Conservation (phyloP, 2,888 invertebrate genomes). For the Cremastinae sp. region DNA sequence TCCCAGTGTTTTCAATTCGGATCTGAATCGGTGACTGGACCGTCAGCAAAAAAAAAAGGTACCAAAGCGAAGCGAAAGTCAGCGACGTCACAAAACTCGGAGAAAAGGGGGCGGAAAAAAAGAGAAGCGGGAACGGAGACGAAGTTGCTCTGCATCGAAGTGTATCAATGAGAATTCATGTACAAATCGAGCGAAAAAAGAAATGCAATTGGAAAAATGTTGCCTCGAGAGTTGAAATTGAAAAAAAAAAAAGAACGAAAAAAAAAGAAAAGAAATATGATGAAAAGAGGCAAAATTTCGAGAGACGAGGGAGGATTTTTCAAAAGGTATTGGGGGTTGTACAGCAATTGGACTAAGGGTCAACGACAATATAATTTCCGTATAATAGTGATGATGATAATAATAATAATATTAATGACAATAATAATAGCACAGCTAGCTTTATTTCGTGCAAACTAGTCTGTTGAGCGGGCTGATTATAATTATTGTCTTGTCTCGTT, state of each 20-base stretch:
- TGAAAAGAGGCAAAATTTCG: conserved; percentile 2
- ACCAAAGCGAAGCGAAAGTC: too few species aligned
- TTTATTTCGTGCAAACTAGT: conserved; percentile 65
- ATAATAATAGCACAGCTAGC: conserved; percentile 60
- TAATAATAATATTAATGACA: too few species aligned
- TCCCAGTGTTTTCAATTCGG: background rate
- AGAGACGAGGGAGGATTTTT: conserved; percentile 5
- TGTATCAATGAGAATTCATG: too few species aligned
- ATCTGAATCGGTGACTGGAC: too few species aligned
- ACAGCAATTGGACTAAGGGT: conserved; percentile 20
- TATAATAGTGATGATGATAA: conserved; percentile 8
- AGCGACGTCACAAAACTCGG: background rate
- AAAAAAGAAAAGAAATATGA: too few species aligned
- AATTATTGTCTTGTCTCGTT: background rate
- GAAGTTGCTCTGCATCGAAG: too few species aligned
- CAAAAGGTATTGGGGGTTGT: conserved; percentile 1
- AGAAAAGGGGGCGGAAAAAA: background rate
- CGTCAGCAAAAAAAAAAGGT: too few species aligned
- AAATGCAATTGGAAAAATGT: too few species aligned
- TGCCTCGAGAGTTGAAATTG: too few species aligned
- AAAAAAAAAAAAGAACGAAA: too few species aligned
- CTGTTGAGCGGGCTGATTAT: conserved; percentile 44
- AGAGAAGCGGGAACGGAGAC: background rate
- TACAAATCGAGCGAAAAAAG: too few species aligned
- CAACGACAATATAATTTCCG: conserved; percentile 61